Percentiles rank a stretch among this genome's conserved stretches.
Evolutionary conservation across 1,140 invertebrate genomes (phyloP).

Genomic region (Heliconius himera): DNA sequence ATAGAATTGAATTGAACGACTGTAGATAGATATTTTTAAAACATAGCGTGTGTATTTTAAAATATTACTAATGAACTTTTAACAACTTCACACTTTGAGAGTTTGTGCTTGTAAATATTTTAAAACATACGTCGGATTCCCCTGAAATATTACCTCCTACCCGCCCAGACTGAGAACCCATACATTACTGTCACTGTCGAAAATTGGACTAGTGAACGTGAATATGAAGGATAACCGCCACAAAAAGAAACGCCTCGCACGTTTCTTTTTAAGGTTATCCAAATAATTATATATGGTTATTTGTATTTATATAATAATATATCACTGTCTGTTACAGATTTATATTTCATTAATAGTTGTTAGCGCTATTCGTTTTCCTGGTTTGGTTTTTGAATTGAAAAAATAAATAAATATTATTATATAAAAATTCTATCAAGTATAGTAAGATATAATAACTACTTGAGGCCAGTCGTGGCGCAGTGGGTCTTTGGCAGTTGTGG

Average conservation of each 20-base stretch:
- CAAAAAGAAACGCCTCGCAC: neutral
- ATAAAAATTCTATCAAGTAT: too few relatives aligned
- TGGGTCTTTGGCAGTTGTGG: too few relatives aligned
- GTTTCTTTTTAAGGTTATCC: neutral
- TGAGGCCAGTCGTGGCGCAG: too few relatives aligned
- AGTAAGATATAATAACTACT: too few relatives aligned
- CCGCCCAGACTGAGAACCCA: conserved; percentile 52
- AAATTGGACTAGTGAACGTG: conserved; percentile 58
- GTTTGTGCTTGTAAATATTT: conserved; percentile 37
- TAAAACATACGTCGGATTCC: conserved; percentile 70
- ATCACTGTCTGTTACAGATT: neutral
- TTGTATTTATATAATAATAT: neutral
- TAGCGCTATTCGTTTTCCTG: too few relatives aligned
- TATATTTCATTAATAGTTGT: neutral
- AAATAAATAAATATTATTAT: too few relatives aligned
- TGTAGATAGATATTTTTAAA: neutral
- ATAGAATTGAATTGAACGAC: too few relatives aligned
- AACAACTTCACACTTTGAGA: neutral
- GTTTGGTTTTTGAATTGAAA: too few relatives aligned
- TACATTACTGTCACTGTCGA: conserved; percentile 66
- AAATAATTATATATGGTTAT: neutral
- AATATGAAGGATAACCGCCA: conserved; percentile 60
- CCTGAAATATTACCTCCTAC: conserved; percentile 70
- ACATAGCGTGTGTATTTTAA: neutral
- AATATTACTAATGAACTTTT: neutral